Base-by-base conservation (phyloP, 1,140 invertebrate genomes). In the Psix sp. region DNA sequence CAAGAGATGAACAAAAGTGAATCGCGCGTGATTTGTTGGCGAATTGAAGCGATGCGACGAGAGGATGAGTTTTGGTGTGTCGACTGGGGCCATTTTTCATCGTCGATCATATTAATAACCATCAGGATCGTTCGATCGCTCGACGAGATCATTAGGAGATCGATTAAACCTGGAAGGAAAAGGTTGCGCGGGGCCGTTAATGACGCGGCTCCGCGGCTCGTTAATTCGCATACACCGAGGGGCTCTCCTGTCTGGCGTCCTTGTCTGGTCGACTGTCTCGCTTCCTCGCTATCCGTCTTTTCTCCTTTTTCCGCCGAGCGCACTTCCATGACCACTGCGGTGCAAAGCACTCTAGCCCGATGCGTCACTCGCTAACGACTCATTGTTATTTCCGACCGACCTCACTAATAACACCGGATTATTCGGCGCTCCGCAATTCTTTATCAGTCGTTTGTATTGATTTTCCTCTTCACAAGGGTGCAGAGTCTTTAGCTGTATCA, bases 61-160 rank as follows among this genome's bases (percentile, higher is more conserved):
- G 60, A 38, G 51, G 56, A 71, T 57, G 62, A 46, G 59, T 33
- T 33, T 33, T 13, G 24, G 36, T 20, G 39, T 24, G 26, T 62
- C 39, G 36, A 40, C 29, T 17, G 14, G 43, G 52, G 35, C 62
- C 73, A 77, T 77, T 77, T 73, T 72, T 77, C 76, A 77, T 49
- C 43, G 72, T 68, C 42, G 52, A 59, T 71, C 52, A 57, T 73
- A 77, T 77, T 77, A 77, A 77, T 77, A 74, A 77, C 70, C 71
- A 74, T 77, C 71, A 68, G 62, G 75, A 77, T 77, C 66, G 75
- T 67, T 77, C 76, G 76, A 77, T 77, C 60, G 57, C 68, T 70
- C 66, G 62, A 72, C 54, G 66, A 66, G 76, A 73, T 71, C 75
- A 74, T 77, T 74, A 77, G 67, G 75, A 71, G 71, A 77, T 77